Percentiles rank a stretch among this genome's conserved stretches.
Evolutionary conservation across 2,888 invertebrate species (phyloP).

Genomic region (Anorthoa munda): DNA sequence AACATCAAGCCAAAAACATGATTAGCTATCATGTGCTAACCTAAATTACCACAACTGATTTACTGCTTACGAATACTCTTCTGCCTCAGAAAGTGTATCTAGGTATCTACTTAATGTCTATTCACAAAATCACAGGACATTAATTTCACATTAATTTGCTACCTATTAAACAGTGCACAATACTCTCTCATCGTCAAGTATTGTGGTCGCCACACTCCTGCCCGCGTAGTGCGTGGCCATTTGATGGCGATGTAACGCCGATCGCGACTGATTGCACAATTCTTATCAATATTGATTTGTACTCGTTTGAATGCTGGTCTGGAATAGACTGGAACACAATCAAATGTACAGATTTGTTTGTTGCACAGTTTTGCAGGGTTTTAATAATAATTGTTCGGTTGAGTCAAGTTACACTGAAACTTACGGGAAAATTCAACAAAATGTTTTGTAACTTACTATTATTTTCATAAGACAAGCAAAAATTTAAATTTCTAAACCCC

Average conservation of each 20-base stretch:
- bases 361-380: neutral
- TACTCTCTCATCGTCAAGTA: no score
- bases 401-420: neutral
- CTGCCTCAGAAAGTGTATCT: no score
- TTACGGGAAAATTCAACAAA: neutral
- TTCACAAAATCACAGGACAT: no score
- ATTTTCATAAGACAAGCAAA: no score
- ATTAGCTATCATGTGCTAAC: no score
- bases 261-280: conserved; percentile 32
- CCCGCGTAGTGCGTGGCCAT: neutral
- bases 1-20: no score
- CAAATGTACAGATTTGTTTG: neutral
- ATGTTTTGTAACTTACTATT: neutral
- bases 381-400: neutral
- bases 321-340: neutral
- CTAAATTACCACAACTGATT: no score
- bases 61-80: no score
- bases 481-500: no score
- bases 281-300: conserved; percentile 38
- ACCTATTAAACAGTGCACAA: no score
- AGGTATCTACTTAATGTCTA: no score
- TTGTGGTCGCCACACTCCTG: neutral
- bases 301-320: neutral
- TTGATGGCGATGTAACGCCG: neutral
- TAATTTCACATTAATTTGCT: no score